Conservation (phyloP, 2,888 invertebrate species). For the Xanthorhoe spadicearia region DNA sequence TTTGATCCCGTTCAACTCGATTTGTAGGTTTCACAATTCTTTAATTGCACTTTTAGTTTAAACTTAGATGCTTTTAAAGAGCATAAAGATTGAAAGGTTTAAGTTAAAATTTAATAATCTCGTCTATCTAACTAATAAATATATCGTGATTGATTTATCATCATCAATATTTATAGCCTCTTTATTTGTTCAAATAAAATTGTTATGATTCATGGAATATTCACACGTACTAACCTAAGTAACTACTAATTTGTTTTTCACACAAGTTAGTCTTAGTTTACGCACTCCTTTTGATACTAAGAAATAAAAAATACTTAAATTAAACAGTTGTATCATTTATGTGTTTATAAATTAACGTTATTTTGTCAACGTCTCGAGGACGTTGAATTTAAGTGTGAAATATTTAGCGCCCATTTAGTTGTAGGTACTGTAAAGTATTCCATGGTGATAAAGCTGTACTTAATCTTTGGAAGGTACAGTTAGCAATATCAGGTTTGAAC, state of each 20-base stretch:
- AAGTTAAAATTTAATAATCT: too few relatives aligned
- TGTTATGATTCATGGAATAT: background rate
- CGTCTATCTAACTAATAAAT: too few relatives aligned
- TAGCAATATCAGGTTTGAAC: too few relatives aligned
- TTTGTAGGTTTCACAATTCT: background rate
- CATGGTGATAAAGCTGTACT: slow-evolving; percentile 15
- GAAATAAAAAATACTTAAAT: slow-evolving; percentile 24
- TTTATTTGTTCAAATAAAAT: background rate
- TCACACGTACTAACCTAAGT: background rate
- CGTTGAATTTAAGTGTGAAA: slow-evolving; percentile 39
- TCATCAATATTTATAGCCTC: background rate
- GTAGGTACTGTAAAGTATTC: background rate
- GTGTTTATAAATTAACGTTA: slow-evolving; percentile 55
- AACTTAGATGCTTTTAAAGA: background rate
- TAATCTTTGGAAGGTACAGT: background rate
- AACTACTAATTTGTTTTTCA: background rate
- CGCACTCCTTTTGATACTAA: background rate
- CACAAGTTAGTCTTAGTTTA: background rate
- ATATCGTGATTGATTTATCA: too few relatives aligned
- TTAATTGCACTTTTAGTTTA: background rate
- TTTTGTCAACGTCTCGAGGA: slow-evolving; percentile 43
- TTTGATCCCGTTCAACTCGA: background rate
- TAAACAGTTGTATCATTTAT: slow-evolving; percentile 55
- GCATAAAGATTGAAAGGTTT: too few relatives aligned
- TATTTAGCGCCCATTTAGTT: slow-evolving; percentile 37